Percentiles rank a stretch among this genome's conserved stretches.
Conservation (phyloP, 2,888 invertebrate species). For the Dromius quadrimaculatus region DNA sequence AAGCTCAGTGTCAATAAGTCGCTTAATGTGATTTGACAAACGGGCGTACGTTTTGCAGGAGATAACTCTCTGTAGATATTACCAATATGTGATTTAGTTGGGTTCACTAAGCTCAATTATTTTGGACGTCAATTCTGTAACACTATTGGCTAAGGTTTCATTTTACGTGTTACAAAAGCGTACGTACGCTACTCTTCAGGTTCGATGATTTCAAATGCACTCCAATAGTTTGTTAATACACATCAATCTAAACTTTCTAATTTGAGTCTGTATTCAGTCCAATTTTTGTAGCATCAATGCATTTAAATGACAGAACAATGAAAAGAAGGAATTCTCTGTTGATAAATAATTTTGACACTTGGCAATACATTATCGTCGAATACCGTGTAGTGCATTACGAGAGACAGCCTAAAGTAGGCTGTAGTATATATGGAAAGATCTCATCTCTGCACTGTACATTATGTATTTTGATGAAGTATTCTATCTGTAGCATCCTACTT, state of each 20-base stretch:
- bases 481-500: background rate
- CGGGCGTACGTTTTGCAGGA: background rate
- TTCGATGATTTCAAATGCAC: background rate
- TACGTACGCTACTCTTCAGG: too few relatives aligned
- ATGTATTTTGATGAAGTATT: conserved; percentile 1
- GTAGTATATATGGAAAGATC: background rate
- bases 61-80: background rate
- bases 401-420: background rate
- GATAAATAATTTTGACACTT: conserved; percentile 3
- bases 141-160: too few relatives aligned
- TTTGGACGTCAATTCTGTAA: too few relatives aligned
- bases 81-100: too few relatives aligned
- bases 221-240: too few relatives aligned
- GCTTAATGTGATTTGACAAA: background rate
- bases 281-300: background rate
- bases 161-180: too few relatives aligned
- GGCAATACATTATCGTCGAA: background rate
- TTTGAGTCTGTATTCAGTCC: too few relatives aligned
- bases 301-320: background rate
- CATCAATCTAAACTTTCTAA: too few relatives aligned
- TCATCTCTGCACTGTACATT: background rate
- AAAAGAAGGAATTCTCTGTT: background rate
- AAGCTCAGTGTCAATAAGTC: conserved; percentile 38
- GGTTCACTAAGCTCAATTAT: too few relatives aligned
- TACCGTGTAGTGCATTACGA: background rate